These are phyloP conservation scores for Delia radicum DNA, from an alignment of 1,140 invertebrate species.

Conservation along the genomic window DNA sequence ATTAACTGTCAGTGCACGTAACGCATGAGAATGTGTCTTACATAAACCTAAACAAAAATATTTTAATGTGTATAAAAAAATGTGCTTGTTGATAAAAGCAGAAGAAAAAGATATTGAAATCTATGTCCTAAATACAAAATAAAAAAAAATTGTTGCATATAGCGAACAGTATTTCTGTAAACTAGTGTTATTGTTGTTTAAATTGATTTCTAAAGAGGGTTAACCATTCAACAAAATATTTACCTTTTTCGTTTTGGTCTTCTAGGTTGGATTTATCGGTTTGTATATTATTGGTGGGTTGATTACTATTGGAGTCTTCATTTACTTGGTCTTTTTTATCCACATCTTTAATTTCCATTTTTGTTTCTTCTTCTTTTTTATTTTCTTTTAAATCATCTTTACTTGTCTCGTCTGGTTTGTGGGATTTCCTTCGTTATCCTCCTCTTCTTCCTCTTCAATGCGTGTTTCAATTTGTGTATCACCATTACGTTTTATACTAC, in stretches of 20 bases:
- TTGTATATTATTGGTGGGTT: background rate
- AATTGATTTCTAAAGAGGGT: no score
- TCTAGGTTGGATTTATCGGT: background rate
- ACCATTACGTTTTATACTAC: constrained; percentile 39
- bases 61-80: no score
- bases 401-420: background rate
- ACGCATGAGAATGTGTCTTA: no score
- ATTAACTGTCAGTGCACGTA: no score
- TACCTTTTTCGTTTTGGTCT: no score
- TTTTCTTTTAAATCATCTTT: background rate
- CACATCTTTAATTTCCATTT: background rate
- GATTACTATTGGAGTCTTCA: background rate
- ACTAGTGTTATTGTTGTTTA: no score
- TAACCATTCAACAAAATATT: background rate
- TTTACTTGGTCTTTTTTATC: background rate
- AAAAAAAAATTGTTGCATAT: no score
- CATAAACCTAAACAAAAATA: no score
- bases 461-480: constrained; percentile 36
- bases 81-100: no score
- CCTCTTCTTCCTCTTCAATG: constrained; percentile 44
- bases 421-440: constrained; percentile 4
- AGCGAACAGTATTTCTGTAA: no score
- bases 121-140: no score
- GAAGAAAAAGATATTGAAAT: no score
- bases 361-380: background rate